These are phyloP conservation scores for Cheilosia variabilis DNA, from an alignment of 2,888 invertebrate genomes.

Conservation along the genomic window DNA sequence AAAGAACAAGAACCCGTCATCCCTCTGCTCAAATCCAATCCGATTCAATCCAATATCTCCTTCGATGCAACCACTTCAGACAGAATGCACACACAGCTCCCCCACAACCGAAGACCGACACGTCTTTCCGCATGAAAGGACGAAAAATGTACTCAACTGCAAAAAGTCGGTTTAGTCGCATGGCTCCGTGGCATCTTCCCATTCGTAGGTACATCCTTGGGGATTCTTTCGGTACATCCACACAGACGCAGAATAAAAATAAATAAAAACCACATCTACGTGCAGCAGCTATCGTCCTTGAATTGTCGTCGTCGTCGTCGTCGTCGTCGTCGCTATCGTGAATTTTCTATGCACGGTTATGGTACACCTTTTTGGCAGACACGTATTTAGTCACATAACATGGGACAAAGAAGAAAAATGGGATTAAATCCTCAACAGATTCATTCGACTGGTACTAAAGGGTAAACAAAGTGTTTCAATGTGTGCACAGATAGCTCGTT, in stretches of 20 bases:
- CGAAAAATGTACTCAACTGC: conserved; percentile 71
- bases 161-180: conserved; percentile 71
- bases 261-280: conserved; percentile 1
- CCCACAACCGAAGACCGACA: conserved; percentile 30
- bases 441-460: conserved; percentile 66
- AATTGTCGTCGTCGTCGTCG: not conserved
- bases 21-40: conserved; percentile 37
- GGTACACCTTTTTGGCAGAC: conserved; percentile 53
- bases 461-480: conserved; percentile 72
- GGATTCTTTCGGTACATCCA: conserved; percentile 45
- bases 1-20: conserved; percentile 34
- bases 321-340: conserved; percentile 3
- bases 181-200: conserved; percentile 18
- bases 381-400: conserved; percentile 66
- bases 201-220: conserved; percentile 34
- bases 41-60: conserved; percentile 58
- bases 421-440: conserved; percentile 70
- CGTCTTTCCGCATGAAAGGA: conserved; percentile 60
- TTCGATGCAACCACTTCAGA: conserved; percentile 47
- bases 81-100: conserved; percentile 30
- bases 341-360: conserved; percentile 34
- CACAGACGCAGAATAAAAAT: conserved; percentile 19
- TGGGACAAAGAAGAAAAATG: conserved; percentile 42
- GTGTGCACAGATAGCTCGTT: conserved; percentile 56
- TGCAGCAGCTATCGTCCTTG: conserved; percentile 47